Evolutionary conservation across 2,888 invertebrate species (phyloP).

Genomic region (Syrista parreyssii): DNA sequence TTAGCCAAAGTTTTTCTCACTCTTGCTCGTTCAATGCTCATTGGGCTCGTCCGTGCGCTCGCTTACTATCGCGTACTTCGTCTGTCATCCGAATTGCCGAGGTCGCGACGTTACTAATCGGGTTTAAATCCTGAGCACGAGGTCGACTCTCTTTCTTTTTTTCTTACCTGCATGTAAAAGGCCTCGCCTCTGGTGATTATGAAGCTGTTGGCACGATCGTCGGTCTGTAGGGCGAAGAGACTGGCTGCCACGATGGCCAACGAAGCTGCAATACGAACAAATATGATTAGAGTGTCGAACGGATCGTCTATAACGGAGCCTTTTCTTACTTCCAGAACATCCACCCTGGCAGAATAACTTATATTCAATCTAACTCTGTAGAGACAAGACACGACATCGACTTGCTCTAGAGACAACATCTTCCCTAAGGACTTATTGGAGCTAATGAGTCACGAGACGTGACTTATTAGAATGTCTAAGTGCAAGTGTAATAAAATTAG

Average conservation of each 20-base stretch:
- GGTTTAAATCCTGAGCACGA: not conserved
- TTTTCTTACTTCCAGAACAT: not conserved
- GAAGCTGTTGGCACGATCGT: constrained; percentile 81
- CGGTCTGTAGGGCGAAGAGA: constrained; percentile 86
- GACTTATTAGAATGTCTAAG: not conserved
- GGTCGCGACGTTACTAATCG: not conserved
- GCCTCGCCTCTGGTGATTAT: constrained; percentile 82
- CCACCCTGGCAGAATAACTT: not conserved
- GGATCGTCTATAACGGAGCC: not conserved
- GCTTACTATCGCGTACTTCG: not conserved
- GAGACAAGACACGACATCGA: not conserved
- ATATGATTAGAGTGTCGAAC: not conserved
- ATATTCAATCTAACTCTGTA: not conserved
- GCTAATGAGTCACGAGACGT: not conserved
- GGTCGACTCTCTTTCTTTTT: not conserved
- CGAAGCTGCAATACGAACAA: constrained; percentile 72
- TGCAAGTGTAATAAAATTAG: not conserved
- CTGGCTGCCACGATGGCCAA: constrained; percentile 85
- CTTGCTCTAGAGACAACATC: not conserved
- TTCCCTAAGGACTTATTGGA: not conserved
- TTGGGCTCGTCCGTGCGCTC: not conserved
- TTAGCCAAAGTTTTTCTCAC: not conserved
- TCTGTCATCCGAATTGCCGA: not conserved
- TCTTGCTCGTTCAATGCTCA: not conserved
- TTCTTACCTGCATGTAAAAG: constrained; percentile 87